These are phyloP conservation scores for Amblyopsis hoosieri DNA, from an alignment of 2,797 vertebrate species.

Conservation along the genomic window DNA sequence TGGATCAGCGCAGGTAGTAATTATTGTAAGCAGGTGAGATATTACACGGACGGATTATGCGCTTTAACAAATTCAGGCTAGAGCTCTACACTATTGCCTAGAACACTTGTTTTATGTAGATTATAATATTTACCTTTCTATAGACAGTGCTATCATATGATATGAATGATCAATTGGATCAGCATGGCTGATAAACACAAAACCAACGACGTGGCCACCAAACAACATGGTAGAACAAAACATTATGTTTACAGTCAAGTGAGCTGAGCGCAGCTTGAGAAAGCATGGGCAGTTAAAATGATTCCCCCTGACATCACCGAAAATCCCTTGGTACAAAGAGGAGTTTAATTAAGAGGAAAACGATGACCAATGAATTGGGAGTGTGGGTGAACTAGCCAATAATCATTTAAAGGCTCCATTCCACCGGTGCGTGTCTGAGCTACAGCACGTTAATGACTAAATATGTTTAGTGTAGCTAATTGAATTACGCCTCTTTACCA, in stretches of 20 bases:
- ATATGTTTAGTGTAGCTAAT: constrained; percentile 27
- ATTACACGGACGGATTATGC: too few relatives aligned
- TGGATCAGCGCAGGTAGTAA: constrained; percentile 16
- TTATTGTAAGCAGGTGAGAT: not conserved
- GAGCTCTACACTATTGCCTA: too few relatives aligned
- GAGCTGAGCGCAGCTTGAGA: too few relatives aligned
- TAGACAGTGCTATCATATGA: not conserved
- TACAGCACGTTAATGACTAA: constrained; percentile 31
- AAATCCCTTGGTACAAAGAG: constrained; percentile 33
- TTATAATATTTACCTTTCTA: too few relatives aligned
- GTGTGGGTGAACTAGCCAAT: constrained; percentile 18
- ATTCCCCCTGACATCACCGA: constrained; percentile 34
- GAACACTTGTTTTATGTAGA: too few relatives aligned
- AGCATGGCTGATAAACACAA: too few relatives aligned
- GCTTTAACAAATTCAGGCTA: too few relatives aligned
- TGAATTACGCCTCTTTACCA: constrained; percentile 33
- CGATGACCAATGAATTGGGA: not conserved
- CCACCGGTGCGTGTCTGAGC: constrained; percentile 26
- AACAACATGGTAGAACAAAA: too few relatives aligned
- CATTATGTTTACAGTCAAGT: too few relatives aligned
- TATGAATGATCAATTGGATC: too few relatives aligned
- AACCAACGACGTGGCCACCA: too few relatives aligned
- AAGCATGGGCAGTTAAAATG: constrained; percentile 15
- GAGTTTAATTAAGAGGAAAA: constrained; percentile 38
- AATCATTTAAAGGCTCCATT: constrained; percentile 32